Base-by-base conservation (phyloP, 2,113 vertebrate genomes). In the Scophthalmus maximus region DNA sequence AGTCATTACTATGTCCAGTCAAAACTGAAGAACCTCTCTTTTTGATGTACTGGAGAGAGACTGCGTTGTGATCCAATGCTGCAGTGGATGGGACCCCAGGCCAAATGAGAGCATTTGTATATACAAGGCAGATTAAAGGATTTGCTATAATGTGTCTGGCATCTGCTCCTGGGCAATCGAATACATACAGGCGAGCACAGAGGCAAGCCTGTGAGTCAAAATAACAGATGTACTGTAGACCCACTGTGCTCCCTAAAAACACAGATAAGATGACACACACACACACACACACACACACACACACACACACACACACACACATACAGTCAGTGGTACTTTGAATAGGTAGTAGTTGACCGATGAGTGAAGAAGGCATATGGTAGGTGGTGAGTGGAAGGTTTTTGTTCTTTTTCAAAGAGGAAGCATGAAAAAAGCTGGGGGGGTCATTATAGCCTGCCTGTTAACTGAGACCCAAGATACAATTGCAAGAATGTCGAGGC, bases 91-190 rank as follows among this genome's bases (percentile, higher is more conserved):
- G 61, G 68, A 65, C 76, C 40, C 75, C 46, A 42, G 6, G 60
- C 75, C 76, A 85, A 81, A 84, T 78, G 60, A 86, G 52, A 55
- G 78, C 65, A 70, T 90, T 82, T 88, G 87, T 86, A 79, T 85
- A 71, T 59, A 76, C 58, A 69, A 84, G 78, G 82, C 69, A 90
- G 86, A 90, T 93, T 92, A 92, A 90, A 81, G 85, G 91, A 88
- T 91, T 92, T 82, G 66, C 63, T 75, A 68, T 68, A 86, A 71
- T 77, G 73, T 76, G 85, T 85, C 78, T 86, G 88, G 74, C 87
- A 90, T 90, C 87, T 93, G 86, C 69, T 91, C 26, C 70, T 40
- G 61, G 62, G 82, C 78, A 88, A 89, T 84, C 52, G 53, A 85
- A 89, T 84, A 80, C 71, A 73, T 67, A 67, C 64, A 53, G 56